A percentile compares a stretch with the other conserved stretches of the same genome.
These are phyloP conservation scores for Uropsilus gracilis DNA, from an alignment of 2,113 vertebrate species.

Conservation along the genomic window DNA sequence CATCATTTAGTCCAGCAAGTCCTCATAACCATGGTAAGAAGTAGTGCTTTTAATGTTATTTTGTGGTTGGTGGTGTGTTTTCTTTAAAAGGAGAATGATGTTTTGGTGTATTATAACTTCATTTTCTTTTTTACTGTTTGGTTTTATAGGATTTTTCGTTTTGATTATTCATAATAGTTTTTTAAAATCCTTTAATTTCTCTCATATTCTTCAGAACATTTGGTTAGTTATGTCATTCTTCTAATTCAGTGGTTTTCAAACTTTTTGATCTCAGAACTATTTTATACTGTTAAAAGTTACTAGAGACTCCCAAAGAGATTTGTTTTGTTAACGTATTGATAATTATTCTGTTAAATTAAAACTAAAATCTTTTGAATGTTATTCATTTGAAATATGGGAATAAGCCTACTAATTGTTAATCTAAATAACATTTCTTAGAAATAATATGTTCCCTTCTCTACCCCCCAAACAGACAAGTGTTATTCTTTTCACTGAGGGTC, in stretches of 20 bases:
- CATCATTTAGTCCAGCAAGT: conserved; percentile 90
- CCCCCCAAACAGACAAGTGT: neutral
- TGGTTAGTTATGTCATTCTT: conserved; percentile 24
- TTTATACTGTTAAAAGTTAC: neutral
- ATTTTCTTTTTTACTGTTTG: neutral
- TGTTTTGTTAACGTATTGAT: neutral
- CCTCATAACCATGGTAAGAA: conserved; percentile 92
- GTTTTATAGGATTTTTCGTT: neutral
- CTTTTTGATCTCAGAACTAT: neutral
- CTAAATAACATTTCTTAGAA: conserved; percentile 45
- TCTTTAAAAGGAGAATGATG: neutral
- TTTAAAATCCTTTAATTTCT: neutral
- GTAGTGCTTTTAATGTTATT: neutral
- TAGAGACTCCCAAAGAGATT: neutral
- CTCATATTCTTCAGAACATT: neutral
- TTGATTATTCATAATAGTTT: neutral
- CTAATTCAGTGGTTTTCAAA: conserved; percentile 9
- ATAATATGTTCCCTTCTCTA: neutral
- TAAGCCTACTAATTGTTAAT: neutral
- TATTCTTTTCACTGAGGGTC: neutral
- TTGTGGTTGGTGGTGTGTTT: neutral
- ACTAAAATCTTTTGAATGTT: neutral
- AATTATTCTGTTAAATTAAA: conserved; percentile 20
- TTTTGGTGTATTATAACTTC: neutral
- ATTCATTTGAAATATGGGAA: conserved; percentile 4